Conservation (phyloP, 2,888 invertebrate genomes). For the Drosophila atroscutellata region DNA sequence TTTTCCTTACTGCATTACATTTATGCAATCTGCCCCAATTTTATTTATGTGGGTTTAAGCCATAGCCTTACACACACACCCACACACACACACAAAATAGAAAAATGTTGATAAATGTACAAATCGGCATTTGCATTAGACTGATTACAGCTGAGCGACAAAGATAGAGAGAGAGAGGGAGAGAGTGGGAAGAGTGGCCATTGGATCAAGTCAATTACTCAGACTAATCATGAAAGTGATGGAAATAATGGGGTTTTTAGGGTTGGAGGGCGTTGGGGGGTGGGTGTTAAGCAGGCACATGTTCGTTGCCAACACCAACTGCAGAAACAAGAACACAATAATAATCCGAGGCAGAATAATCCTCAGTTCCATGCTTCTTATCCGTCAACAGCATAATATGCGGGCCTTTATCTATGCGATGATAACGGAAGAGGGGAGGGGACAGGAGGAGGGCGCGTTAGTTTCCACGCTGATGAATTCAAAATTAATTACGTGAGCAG, state of each 20-base stretch:
- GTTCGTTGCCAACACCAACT: conserved; percentile 15
- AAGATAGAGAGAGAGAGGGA: neutral
- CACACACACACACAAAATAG: conserved; percentile 2
- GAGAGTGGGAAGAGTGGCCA: conserved; percentile 7
- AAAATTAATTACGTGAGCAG: conserved; percentile 69
- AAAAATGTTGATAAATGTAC: conserved; percentile 40
- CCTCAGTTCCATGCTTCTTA: conserved; percentile 17
- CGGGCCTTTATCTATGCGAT: neutral
- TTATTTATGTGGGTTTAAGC: conserved; percentile 36
- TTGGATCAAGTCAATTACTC: conserved; percentile 43
- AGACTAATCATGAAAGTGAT: conserved; percentile 5
- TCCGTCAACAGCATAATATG: conserved; percentile 12
- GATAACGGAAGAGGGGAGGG: neutral
- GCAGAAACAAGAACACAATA: conserved; percentile 11
- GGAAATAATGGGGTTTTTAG: neutral
- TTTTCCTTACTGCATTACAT: neutral
- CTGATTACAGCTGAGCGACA: conserved; percentile 49
- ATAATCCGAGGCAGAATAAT: conserved; percentile 25
- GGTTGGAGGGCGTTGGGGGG: neutral
- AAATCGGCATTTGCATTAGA: conserved; percentile 64
- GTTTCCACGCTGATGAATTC: conserved; percentile 49
- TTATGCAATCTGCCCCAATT: conserved; percentile 26
- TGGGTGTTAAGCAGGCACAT: neutral
- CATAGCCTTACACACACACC: conserved; percentile 18
- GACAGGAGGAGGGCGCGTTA: neutral